Evolutionary conservation across 1,140 invertebrate species (phyloP).

Genomic region (Zaprionus davidi): DNA sequence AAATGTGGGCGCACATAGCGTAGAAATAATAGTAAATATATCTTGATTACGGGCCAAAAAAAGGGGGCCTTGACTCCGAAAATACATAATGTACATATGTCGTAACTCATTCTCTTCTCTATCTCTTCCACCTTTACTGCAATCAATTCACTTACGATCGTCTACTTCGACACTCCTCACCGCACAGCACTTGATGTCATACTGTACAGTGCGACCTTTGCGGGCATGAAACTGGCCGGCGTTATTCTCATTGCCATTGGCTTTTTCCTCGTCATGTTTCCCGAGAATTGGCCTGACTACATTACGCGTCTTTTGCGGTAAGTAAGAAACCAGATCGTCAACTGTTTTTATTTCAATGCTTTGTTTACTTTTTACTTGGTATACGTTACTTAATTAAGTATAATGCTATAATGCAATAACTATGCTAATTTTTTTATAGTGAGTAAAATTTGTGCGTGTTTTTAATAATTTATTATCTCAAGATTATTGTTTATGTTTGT

Average conservation of each 20-base stretch:
- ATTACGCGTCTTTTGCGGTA: slow-evolving; percentile 94
- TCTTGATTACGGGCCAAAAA: slow-evolving; percentile 13
- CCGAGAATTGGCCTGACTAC: slow-evolving; percentile 97
- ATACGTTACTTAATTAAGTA: slow-evolving; percentile 69
- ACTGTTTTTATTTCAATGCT: neutral
- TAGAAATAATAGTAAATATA: neutral
- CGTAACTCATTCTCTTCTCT: neutral
- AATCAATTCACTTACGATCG: slow-evolving; percentile 6
- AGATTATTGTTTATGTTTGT: slow-evolving; percentile 42
- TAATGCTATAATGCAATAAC: slow-evolving; percentile 66
- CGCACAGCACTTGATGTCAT: slow-evolving; percentile 92
- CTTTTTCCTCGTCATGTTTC: slow-evolving; percentile 97
- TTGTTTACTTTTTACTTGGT: slow-evolving; percentile 14
- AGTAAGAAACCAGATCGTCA: slow-evolving; percentile 53
- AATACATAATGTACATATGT: neutral
- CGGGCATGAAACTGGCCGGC: slow-evolving; percentile 97
- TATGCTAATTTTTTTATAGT: slow-evolving; percentile 74
- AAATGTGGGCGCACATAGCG: slow-evolving; percentile 38
- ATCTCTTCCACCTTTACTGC: neutral
- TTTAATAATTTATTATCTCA: slow-evolving; percentile 48
- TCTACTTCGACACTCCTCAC: neutral
- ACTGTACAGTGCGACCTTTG: slow-evolving; percentile 93
- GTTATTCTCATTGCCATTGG: slow-evolving; percentile 95
- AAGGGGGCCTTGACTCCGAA: neutral
- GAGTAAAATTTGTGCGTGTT: slow-evolving; percentile 70